These are phyloP conservation scores for Neoniphon sammara DNA, from an alignment of 2,797 vertebrate genomes.

Conservation along the genomic window DNA sequence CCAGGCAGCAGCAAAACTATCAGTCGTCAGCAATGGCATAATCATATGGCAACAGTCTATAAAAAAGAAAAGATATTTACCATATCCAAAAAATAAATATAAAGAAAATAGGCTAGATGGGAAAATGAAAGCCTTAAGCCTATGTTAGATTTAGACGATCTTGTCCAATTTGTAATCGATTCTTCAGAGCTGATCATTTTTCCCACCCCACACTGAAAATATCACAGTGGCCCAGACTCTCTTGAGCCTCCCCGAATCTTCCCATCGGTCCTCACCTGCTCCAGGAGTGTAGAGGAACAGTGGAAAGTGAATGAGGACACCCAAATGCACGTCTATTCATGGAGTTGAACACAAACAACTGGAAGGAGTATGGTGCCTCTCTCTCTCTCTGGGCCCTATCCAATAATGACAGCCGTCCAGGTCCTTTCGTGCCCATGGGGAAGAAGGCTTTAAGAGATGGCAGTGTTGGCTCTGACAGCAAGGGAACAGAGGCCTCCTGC, in stretches of 20 bases:
- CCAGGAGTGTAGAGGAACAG: not conserved
- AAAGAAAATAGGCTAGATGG: not conserved
- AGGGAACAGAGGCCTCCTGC: not conserved
- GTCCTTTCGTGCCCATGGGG: conserved; percentile 7
- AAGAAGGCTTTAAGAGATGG: not conserved
- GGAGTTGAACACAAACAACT: conserved; percentile 6
- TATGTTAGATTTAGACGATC: not conserved
- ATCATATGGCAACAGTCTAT: not conserved
- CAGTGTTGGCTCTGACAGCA: conserved; percentile 6
- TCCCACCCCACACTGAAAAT: not conserved
- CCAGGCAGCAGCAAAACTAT: not conserved
- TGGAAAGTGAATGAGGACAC: not conserved
- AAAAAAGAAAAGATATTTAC: not conserved
- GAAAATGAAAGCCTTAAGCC: not conserved
- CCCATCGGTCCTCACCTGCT: not conserved
- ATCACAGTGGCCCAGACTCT: not conserved
- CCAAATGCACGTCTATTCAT: not conserved
- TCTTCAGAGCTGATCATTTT: not conserved
- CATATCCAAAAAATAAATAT: conserved; percentile 6
- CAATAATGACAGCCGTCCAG: not conserved
- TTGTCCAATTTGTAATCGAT: not conserved
- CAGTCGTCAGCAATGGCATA: not conserved
- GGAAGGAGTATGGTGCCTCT: not conserved
- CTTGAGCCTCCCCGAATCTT: not conserved
- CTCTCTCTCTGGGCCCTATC: not conserved